A percentile compares a stretch with the other conserved stretches of the same genome.
Evolutionary conservation across 2,113 vertebrate genomes (phyloP).

Genomic region (Chrysochloris asiatica): DNA sequence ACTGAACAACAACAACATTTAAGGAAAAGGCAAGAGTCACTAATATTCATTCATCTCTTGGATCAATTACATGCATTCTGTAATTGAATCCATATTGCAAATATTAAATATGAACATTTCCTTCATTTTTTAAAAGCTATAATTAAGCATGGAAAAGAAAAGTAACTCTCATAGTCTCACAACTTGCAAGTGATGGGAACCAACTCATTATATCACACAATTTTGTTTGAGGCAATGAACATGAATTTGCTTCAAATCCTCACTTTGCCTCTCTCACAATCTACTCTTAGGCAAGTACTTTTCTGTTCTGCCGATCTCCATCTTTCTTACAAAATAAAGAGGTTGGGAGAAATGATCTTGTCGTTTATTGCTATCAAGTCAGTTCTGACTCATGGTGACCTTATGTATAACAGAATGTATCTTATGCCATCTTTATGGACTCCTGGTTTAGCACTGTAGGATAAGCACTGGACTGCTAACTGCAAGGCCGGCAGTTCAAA

Average conservation of each 20-base stretch:
- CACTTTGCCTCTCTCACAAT: not conserved
- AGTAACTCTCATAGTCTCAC: not conserved
- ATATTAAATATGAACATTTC: not conserved
- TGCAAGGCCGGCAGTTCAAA: too few species aligned
- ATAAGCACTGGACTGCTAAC: too few species aligned
- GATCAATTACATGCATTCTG: not conserved
- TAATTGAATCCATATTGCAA: conserved; percentile 33
- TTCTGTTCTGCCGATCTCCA: not conserved
- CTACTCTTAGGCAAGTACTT: not conserved
- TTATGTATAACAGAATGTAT: too few species aligned
- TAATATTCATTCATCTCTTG: conserved; percentile 44
- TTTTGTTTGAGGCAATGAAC: not conserved
- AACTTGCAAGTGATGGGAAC: not conserved
- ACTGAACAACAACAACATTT: too few species aligned
- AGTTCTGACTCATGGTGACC: too few species aligned
- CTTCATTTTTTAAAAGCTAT: conserved; percentile 22
- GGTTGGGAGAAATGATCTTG: conserved; percentile 5
- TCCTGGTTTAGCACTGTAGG: too few species aligned
- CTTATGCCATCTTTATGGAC: too few species aligned
- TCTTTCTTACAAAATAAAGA: not conserved
- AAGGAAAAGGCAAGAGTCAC: not conserved
- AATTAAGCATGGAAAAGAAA: conserved; percentile 28
- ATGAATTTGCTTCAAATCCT: not conserved
- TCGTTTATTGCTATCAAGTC: too few species aligned
- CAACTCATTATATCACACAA: not conserved